These are phyloP conservation scores for Columba guinea DNA, from an alignment of 2,797 vertebrate genomes.

Conservation along the genomic window DNA sequence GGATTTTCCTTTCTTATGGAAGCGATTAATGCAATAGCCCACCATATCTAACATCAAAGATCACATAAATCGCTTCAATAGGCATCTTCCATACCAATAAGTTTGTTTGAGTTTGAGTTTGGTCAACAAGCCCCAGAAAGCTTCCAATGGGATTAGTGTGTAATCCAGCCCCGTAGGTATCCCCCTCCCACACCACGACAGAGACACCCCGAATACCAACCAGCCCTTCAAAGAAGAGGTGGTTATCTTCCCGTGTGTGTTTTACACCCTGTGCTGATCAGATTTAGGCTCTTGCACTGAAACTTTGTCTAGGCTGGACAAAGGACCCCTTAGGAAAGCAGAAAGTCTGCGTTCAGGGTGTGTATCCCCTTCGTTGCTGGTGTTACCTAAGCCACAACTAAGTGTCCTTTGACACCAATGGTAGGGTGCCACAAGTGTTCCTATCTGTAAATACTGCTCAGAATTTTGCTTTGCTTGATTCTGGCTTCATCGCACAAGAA, in stretches of 20 bases:
- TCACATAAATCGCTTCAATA: background rate
- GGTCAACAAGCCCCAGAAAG: background rate
- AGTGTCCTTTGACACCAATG: slow-evolving; percentile 69
- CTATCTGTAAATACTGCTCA: slow-evolving; percentile 53
- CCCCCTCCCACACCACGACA: background rate
- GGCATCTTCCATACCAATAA: background rate
- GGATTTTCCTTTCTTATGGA: background rate
- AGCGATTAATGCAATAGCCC: background rate
- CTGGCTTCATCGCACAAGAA: slow-evolving; percentile 53
- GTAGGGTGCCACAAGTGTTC: slow-evolving; percentile 63
- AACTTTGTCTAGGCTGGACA: slow-evolving; percentile 6
- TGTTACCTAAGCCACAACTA: slow-evolving; percentile 48
- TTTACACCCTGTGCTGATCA: background rate
- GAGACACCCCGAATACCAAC: background rate
- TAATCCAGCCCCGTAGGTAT: background rate
- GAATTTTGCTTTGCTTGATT: slow-evolving; percentile 46
- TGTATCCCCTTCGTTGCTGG: background rate
- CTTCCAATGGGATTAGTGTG: background rate
- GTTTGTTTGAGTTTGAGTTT: background rate
- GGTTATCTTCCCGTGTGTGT: background rate
- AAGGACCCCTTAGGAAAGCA: background rate
- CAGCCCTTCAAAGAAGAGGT: background rate
- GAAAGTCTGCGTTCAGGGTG: background rate
- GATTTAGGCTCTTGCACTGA: slow-evolving; percentile 20
- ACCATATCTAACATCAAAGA: fast-evolving